These are phyloP conservation scores for Cladorhizidae sp. DNA, from an alignment of 37 sponge, comb jelly and placozoan genomes.

Conservation along the genomic window DNA sequence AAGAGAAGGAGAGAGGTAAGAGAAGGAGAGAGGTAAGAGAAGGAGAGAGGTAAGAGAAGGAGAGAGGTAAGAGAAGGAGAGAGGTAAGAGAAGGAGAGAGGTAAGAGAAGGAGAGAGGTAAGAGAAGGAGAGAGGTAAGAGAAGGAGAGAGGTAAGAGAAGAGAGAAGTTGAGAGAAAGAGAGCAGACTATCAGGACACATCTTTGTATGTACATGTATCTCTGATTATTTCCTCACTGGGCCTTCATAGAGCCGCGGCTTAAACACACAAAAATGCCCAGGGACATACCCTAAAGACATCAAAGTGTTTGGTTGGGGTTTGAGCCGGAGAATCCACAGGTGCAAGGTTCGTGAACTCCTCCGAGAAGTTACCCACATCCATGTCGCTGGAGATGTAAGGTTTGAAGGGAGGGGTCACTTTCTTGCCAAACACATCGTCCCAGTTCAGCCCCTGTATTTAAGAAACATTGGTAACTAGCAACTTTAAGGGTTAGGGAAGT, in stretches of 20 bases:
- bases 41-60: background rate
- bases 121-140: background rate
- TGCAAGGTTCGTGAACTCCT: constrained; percentile 85
- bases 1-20: background rate
- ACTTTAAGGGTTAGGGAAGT: too few species aligned
- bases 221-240: too few species aligned
- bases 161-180: background rate
- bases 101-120: background rate
- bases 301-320: constrained; percentile 60
- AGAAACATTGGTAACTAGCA: too few species aligned
- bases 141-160: too few species aligned
- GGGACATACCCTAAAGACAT: constrained; percentile 76
- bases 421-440: constrained; percentile 67
- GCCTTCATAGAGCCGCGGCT: background rate
- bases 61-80: background rate
- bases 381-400: constrained; percentile 80
- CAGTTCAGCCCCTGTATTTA: constrained; percentile 74
- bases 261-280: background rate
- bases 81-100: background rate
- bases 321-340: constrained; percentile 90
- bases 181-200: too few species aligned
- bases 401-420: constrained; percentile 79
- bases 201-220: too few species aligned
- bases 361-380: constrained; percentile 92
- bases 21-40: background rate